Conservation (phyloP, 2,888 invertebrate genomes). For the Drosophila prostipennis region DNA sequence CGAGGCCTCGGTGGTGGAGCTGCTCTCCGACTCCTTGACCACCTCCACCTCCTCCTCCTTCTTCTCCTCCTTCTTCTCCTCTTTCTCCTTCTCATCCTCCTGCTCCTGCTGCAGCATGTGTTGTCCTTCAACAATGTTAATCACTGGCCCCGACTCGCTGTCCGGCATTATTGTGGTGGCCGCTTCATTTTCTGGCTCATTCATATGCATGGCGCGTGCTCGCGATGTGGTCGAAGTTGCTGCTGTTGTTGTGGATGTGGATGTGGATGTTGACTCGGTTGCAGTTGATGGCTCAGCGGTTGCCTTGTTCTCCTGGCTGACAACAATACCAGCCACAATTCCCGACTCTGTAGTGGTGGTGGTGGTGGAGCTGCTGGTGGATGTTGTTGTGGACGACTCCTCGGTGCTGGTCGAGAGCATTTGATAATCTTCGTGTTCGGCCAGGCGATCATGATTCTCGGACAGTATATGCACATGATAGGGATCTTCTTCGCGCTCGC, state of each 20-base stretch:
- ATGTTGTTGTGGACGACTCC: conserved; percentile 52
- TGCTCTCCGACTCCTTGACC: conserved; percentile 20
- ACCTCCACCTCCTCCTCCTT: background rate
- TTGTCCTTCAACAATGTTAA: conserved; percentile 79
- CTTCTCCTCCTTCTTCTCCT: background rate
- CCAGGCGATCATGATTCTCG: conserved; percentile 82
- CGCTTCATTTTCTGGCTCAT: conserved; percentile 53
- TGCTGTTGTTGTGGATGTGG: conserved; percentile 48
- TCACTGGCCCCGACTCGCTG: conserved; percentile 58
- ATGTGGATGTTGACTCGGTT: conserved; percentile 38
- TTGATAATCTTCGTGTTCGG: conserved; percentile 82
- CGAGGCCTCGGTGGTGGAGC: conserved; percentile 21
- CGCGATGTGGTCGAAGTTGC: conserved; percentile 60
- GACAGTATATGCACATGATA: conserved; percentile 82
- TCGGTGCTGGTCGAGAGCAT: conserved; percentile 79
- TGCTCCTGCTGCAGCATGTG: conserved; percentile 54
- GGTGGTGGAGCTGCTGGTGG: conserved; percentile 49
- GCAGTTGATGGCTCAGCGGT: conserved; percentile 64
- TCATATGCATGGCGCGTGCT: conserved; percentile 82
- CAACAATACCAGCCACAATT: conserved; percentile 55
- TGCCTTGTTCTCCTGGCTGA: conserved; percentile 73
- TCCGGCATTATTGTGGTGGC: conserved; percentile 54
- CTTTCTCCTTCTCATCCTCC: conserved; percentile 5
- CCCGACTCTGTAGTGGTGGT: conserved; percentile 50
- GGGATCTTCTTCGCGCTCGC: conserved; percentile 77